Base-by-base conservation (phyloP, 2,888 invertebrate species). In the Ommatoiulus sabulosus region DNA sequence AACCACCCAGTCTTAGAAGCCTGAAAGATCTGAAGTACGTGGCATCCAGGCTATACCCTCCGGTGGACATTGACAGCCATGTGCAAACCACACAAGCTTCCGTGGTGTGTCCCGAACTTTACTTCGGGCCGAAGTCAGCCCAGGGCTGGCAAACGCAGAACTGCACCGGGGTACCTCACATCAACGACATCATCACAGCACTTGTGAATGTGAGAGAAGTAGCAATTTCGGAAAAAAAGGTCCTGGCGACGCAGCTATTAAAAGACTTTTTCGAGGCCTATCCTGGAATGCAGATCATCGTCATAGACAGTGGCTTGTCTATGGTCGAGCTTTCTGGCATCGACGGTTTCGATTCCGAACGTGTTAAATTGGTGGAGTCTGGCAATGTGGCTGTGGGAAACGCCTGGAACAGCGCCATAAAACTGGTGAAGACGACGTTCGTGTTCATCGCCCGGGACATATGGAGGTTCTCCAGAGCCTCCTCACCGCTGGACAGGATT, bases 401-500 rank as follows among this genome's bases (percentile, higher is more conserved):
- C 3, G 72, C 44, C 44, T 89, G 89, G 89, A 89, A 87, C 44
- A 15, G 12, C 0, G 87, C 87, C 20, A 24, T 89, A 15, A 7
- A 46, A 15, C 7, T 20, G 17, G 88, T 89, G 10, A 44, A 44
- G 12, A 89, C 89, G 0, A 85, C 72, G 15, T 89, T 89, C 43
- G 44, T 44, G 0, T 72, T 89, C 20, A 5, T 89, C 10, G 89
- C 84, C 12, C 84, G 87, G 15, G 88, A 86, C 72, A 10, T 87
- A 0, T 44, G 43, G 20, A 12, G 84, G 35, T 89, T 86, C 15
- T 24, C 87, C 43, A 44, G n/a, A 0, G 0, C n/a, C 35, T 63
- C 48, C 63, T 90, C 91, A 10, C 88, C 91, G 12, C 89, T 92
- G 24, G 91, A 91, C 46, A 90, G 92, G 17, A 90, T 92, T 43